Evolutionary conservation across 2,113 vertebrate species (phyloP).

Genomic region (Furnarius figulus): DNA sequence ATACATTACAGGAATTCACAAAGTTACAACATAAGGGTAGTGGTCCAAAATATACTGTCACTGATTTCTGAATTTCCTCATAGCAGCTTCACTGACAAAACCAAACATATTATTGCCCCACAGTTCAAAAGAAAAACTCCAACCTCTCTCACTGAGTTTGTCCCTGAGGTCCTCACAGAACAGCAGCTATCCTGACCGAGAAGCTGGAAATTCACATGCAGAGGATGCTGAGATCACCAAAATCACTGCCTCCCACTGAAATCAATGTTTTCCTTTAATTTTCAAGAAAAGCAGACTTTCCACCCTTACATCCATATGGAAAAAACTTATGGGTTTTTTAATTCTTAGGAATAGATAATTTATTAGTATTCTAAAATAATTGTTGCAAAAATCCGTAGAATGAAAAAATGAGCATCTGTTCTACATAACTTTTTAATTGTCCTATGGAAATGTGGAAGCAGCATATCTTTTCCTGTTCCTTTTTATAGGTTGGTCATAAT

Average conservation of each 20-base stretch:
- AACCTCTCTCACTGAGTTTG: background rate
- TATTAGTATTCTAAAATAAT: background rate
- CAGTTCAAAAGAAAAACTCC: background rate
- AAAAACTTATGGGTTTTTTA: background rate
- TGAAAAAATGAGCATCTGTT: background rate
- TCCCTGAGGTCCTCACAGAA: background rate
- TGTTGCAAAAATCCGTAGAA: background rate
- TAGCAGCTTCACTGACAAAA: background rate
- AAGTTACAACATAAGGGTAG: background rate
- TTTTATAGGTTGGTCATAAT: background rate
- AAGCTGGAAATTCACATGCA: background rate
- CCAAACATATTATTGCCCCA: fast-evolving
- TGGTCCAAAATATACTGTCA: background rate
- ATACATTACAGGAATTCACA: background rate
- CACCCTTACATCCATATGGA: background rate
- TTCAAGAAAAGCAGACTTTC: background rate
- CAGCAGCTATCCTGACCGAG: background rate
- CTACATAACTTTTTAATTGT: background rate
- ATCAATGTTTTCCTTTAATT: background rate
- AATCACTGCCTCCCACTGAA: background rate
- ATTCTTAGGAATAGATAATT: background rate
- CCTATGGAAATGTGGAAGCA: background rate
- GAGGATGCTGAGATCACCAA: background rate
- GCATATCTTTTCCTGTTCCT: background rate
- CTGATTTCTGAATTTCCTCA: background rate